phyloP scores from a whole-genome alignment of 2,113 vertebrate genomes.

The Rhodinocichla rosea region DNA sequence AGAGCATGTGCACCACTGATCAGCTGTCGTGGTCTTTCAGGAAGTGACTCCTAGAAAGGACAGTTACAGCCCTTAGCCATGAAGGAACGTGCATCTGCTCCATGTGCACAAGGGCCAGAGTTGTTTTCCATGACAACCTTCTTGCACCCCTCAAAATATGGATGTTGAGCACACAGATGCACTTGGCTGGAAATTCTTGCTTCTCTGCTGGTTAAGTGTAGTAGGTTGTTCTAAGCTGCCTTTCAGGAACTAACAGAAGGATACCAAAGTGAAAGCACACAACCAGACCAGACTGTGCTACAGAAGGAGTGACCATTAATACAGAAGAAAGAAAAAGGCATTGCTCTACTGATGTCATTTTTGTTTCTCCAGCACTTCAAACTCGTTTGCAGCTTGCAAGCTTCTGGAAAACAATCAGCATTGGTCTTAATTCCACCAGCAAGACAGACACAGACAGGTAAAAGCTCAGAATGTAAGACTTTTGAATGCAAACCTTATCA shows the following conservation, averaged over 20 bases:
- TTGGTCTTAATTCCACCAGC: neutral
- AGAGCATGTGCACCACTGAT: neutral
- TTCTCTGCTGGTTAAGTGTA: neutral
- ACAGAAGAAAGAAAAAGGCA: neutral
- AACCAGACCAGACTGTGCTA: neutral
- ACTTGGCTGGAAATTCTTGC: neutral
- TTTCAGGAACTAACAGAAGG: neutral
- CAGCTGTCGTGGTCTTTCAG: neutral
- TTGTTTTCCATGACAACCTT: neutral
- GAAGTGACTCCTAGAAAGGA: neutral
- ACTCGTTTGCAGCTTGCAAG: neutral
- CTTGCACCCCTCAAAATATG: neutral
- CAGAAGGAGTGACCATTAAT: neutral
- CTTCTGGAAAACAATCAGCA: neutral
- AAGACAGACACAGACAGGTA: neutral
- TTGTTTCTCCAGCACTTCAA: neutral
- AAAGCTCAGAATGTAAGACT: neutral
- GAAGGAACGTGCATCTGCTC: accelerated
- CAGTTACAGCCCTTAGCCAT: neutral
- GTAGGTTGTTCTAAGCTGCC: neutral
- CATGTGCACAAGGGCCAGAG: accelerated
- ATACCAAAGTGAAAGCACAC: neutral
- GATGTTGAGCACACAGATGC: neutral
- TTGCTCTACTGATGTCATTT: neutral
- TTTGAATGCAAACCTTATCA: neutral